phyloP scores from a whole-genome alignment of 2,888 invertebrate genomes.

The Tetanocera ferruginea region DNA sequence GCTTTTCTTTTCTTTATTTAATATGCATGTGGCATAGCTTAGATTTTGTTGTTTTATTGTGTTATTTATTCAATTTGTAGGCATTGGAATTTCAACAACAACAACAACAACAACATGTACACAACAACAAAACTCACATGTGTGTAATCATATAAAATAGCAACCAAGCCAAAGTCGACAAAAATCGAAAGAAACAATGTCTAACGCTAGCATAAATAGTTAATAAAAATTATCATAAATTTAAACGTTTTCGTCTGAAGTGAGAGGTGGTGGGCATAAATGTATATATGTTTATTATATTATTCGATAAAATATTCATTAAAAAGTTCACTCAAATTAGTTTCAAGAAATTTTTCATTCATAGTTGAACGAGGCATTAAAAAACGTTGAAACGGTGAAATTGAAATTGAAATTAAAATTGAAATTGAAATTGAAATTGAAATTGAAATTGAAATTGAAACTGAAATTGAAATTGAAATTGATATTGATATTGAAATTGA shows the following conservation, averaged over 20 bases:
- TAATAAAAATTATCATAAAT: constrained; percentile 12
- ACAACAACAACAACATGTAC: not conserved
- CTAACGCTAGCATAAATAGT: not conserved
- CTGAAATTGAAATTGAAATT: too few relatives aligned
- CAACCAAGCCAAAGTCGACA: too few relatives aligned
- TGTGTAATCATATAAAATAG: not conserved
- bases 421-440: too few relatives aligned
- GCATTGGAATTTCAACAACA: not conserved
- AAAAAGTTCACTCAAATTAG: too few relatives aligned
- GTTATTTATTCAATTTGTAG: not conserved
- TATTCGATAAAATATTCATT: too few relatives aligned
- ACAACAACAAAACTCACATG: constrained; percentile 17
- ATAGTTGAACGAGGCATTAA: too few relatives aligned
- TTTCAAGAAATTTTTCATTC: too few relatives aligned
- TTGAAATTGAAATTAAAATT: too few relatives aligned
- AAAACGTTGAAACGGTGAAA: too few relatives aligned
- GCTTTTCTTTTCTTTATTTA: not conserved
- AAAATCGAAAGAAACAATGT: not conserved
- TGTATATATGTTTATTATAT: too few relatives aligned
- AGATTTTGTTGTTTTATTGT: not conserved
- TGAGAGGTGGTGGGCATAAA: not conserved
- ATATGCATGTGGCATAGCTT: not conserved
- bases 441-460: too few relatives aligned
- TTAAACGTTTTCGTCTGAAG: not conserved
- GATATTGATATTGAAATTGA: too few relatives aligned